Evolutionary conservation across 2,797 vertebrate species (phyloP).

Genomic region (Sebastolobus alascanus): DNA sequence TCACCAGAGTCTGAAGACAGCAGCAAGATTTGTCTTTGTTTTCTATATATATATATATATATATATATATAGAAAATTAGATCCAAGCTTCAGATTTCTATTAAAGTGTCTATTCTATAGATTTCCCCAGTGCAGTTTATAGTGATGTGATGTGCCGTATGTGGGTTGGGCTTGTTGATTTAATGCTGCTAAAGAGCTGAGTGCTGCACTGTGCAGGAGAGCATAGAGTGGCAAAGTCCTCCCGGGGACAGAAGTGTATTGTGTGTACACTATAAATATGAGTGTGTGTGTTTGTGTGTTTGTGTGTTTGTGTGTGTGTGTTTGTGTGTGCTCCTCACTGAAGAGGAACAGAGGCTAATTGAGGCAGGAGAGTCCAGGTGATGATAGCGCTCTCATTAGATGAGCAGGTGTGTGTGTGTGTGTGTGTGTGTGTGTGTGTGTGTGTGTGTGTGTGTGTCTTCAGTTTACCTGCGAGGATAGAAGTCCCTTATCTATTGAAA

Average conservation of each 20-base stretch:
- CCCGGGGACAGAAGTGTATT: slow-evolving; percentile 59
- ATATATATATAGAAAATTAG: slow-evolving; percentile 11
- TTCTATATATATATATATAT: background rate
- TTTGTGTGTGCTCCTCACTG: slow-evolving; percentile 49
- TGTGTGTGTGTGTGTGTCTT: slow-evolving; percentile 61
- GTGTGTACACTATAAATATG: slow-evolving; percentile 66
- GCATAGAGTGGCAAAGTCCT: slow-evolving; percentile 69
- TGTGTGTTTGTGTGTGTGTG: slow-evolving; percentile 16
- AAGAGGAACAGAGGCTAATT: slow-evolving; percentile 81
- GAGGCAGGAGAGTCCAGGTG: slow-evolving; percentile 78
- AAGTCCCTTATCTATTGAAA: slow-evolving; percentile 67
- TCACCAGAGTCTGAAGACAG: slow-evolving; percentile 42
- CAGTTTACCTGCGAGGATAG: slow-evolving; percentile 64
- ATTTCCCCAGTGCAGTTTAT: slow-evolving; percentile 71
- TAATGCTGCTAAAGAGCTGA: slow-evolving; percentile 76
- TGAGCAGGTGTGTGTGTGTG: slow-evolving; percentile 71
- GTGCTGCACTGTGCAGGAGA: slow-evolving; percentile 73
- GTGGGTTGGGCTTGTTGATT: slow-evolving; percentile 74
- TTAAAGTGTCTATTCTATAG: slow-evolving; percentile 63
- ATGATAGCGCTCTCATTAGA: slow-evolving; percentile 81
- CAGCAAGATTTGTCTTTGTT: slow-evolving; percentile 36
- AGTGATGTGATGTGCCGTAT: slow-evolving; percentile 65
- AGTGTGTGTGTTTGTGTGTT: slow-evolving; percentile 10
- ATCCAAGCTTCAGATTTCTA: slow-evolving; percentile 47
- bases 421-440: slow-evolving; percentile 66